Evolutionary conservation across 2,888 invertebrate species (phyloP), one percentile per base, ranked within the genome.

Genomic region (Phoronis australis): DNA sequence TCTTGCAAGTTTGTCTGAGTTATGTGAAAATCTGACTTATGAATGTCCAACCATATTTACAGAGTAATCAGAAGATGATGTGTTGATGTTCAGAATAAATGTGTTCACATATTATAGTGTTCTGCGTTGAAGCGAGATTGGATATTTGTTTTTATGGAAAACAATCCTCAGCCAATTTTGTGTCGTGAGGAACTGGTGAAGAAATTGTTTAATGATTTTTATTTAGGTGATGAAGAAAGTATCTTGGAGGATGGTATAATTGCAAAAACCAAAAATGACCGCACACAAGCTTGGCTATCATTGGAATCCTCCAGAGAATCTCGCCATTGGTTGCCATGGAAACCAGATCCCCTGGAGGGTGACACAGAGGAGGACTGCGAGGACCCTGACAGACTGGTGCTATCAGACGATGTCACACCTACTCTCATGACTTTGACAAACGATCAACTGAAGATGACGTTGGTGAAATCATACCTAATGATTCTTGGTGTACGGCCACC

Each of bases 311-410:
- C 67, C 2, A 59, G 79, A 40, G 68, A 73, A 47, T 26, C 42
- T 9, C 52, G 64, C 40, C 71, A 75, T 52, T 76, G 73, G 73
- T 64, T 77, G 45, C 75, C 78, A 51, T 77, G 77, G 75, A 61
- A 65, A 64, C 71, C 72, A 27, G 64, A 67, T 51, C 4, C 52
- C 5, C 38, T 44, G 3, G 52, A 61, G 38, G 64, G 60, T 43
- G 69, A 73, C 49, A 68, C 65, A 21, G 65, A 65, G 27, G 71
- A 75, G 23, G 74, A 75, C 47, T 73, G 76, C 62, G 77, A 78
- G 51, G 78, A 79, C 54, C 59, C 69, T 2, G 78, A 78, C 26
- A 56, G 77, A 21, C 61, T 75, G 37, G 75, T 78, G 37, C 48
- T 73, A 5, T 68, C 72, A 60, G 76, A 77, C 53, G 77, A 77